phyloP scores from a whole-genome alignment of 2,888 invertebrate genomes.

The Hylaea fasciaria region DNA sequence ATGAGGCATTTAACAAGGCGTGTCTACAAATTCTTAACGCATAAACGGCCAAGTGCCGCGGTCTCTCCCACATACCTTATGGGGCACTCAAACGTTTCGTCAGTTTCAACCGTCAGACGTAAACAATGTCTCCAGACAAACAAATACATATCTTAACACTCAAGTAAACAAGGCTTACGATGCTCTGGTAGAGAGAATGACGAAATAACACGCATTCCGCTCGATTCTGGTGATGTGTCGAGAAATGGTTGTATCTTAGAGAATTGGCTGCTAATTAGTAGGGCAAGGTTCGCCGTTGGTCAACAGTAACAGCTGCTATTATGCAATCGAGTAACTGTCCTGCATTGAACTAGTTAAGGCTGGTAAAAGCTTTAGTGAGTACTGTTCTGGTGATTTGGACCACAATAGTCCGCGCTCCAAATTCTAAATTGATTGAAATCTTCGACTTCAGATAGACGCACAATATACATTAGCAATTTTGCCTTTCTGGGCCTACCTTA shows the following conservation, averaged over 20 bases:
- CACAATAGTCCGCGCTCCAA: constrained; percentile 37
- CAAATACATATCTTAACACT: constrained; percentile 46
- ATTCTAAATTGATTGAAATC: constrained; percentile 29
- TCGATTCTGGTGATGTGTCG: constrained; percentile 50
- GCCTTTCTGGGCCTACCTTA: constrained; percentile 10
- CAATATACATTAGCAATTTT: constrained; percentile 1
- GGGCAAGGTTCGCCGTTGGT: constrained; percentile 53
- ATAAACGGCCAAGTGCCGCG: constrained; percentile 47
- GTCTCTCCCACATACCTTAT: constrained; percentile 66
- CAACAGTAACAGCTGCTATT: constrained; percentile 41
- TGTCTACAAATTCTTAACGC: constrained; percentile 51
- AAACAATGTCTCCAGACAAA: constrained; percentile 57
- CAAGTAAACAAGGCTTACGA: constrained; percentile 42
- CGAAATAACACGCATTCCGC: constrained; percentile 61
- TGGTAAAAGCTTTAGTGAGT: constrained; percentile 31
- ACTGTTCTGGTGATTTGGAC: constrained; percentile 38
- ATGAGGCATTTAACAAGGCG: constrained; percentile 43
- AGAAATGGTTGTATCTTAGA: constrained; percentile 56
- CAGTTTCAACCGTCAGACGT: constrained; percentile 62
- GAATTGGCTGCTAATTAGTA: constrained; percentile 65
- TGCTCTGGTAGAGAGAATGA: constrained; percentile 41
- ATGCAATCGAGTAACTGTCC: constrained; percentile 34
- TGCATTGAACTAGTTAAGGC: constrained; percentile 22
- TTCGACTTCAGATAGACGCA: not conserved
- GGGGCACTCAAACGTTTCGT: constrained; percentile 66